Evolutionary conservation across 2,888 invertebrate species (phyloP), one percentile per base, ranked within the genome.

Genomic region (Pelosia muscerda): DNA sequence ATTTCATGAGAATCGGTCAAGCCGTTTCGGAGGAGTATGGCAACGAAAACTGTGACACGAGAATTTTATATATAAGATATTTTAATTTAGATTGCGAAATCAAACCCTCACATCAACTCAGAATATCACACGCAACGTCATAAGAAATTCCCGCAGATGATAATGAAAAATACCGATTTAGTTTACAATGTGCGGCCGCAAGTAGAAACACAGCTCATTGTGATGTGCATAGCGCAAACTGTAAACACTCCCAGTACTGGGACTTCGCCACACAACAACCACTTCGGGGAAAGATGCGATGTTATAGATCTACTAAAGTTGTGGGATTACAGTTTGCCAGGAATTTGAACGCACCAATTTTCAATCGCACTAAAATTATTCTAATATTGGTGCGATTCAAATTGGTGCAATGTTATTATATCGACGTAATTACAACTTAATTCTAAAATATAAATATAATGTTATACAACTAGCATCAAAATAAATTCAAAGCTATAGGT

Each of bases 211-310:
- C 53, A 58, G 71, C 31, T 75, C 83, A 81, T 83, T 82, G 81
- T 82, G 73, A 72, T 72, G 63, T 70, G 69, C 71, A 81, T 79
- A 77, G 66, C 79, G 72, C 66, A 77, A 81, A 83, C 62, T 68
- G 65, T 75, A 78, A 77, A 73, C 68, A 82, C 74, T 74, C 13
- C 59, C 80, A 74, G 65, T 85, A 85, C 87, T 81, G 75, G 81
- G 86, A 87, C 84, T 67, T 77, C 77, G 64, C 72, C 72, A 71
- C 73, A 76, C 82, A 83, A 82, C 83, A 87, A 85, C 84, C 86
- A 81, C 65, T 87, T 87, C 88, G 83, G 73, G 77, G 87, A 86
- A 86, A 79, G 59, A 66, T 63, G 42, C 26, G 15, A 38, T 58
- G 26, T 62, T 23, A 53, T 62, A 66, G 61, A 22, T 59, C 28